Evolutionary conservation across 92 coral and sea anemone genomes (phyloP).

Genomic region (Hydrozoanthus gracilis): DNA sequence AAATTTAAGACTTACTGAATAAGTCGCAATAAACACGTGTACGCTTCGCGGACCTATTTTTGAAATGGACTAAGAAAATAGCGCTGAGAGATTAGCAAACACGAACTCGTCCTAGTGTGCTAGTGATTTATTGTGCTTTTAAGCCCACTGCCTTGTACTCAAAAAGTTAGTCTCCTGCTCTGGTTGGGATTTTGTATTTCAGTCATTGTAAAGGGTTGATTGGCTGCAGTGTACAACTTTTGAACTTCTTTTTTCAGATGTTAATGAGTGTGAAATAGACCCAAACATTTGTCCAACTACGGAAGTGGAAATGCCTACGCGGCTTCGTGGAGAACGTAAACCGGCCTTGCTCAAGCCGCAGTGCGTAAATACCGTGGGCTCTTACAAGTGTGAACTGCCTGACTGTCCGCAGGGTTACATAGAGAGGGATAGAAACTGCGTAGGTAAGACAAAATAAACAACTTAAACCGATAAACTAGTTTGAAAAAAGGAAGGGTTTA

Average conservation of each 20-base stretch:
- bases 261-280: constrained; percentile 27
- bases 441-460: neutral
- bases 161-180: neutral
- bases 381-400: constrained; percentile 24
- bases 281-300: constrained; percentile 13
- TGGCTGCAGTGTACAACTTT: neutral
- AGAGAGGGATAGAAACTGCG: constrained; percentile 3
- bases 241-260: constrained; percentile 3
- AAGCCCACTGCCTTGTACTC: too few species aligned
- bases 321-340: constrained; percentile 35
- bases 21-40: too few species aligned
- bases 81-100: too few species aligned
- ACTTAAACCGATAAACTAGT: neutral
- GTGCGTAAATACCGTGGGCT: constrained; percentile 38
- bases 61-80: too few species aligned
- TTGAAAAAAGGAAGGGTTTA: neutral
- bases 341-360: constrained; percentile 16
- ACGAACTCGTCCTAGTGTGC: too few species aligned
- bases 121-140: too few species aligned
- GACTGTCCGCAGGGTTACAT: constrained; percentile 34
- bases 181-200: neutral
- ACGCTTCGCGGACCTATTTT: too few species aligned
- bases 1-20: too few species aligned
- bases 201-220: neutral
- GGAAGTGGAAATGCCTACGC: neutral